Conservation (phyloP, 2,888 invertebrate genomes). For the Caenorhabditis sp. region DNA sequence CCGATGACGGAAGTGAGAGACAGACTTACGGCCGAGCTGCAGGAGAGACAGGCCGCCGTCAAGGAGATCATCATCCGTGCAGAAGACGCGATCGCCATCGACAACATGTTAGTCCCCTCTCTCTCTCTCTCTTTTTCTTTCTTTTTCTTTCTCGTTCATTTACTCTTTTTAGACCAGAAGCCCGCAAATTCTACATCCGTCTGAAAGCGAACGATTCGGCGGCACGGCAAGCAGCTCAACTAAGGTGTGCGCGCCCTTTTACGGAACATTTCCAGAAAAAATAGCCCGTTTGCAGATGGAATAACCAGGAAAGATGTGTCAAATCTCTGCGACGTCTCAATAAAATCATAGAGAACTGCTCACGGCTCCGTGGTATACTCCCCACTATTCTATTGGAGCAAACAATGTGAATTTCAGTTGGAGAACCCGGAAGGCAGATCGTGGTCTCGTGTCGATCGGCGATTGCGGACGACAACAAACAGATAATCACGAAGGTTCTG, state of each 20-base stretch:
- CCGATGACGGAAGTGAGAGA: constrained; percentile 71
- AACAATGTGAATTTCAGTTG: constrained; percentile 61
- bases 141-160: too few relatives aligned
- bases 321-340: constrained; percentile 64
- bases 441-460: constrained; percentile 73
- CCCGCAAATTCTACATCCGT: constrained; percentile 64
- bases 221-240: constrained; percentile 61
- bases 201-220: constrained; percentile 64
- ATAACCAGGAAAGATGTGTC: constrained; percentile 65
- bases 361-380: constrained; percentile 61
- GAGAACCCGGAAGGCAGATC: constrained; percentile 68
- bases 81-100: constrained; percentile 71
- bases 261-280: too few relatives aligned
- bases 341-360: constrained; percentile 66
- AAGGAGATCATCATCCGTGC: constrained; percentile 75
- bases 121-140: too few relatives aligned
- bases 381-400: too few relatives aligned
- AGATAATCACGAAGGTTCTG: constrained; percentile 65
- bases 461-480: constrained; percentile 74
- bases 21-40: constrained; percentile 70
- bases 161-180: constrained; percentile 49
- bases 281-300: constrained; percentile 44
- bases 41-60: constrained; percentile 71
- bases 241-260: constrained; percentile 18
- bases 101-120: constrained; percentile 60